Percentiles rank a stretch among this genome's conserved stretches.
Evolutionary conservation across 2,888 invertebrate genomes (phyloP).

Genomic region (Cephus nigrinus): DNA sequence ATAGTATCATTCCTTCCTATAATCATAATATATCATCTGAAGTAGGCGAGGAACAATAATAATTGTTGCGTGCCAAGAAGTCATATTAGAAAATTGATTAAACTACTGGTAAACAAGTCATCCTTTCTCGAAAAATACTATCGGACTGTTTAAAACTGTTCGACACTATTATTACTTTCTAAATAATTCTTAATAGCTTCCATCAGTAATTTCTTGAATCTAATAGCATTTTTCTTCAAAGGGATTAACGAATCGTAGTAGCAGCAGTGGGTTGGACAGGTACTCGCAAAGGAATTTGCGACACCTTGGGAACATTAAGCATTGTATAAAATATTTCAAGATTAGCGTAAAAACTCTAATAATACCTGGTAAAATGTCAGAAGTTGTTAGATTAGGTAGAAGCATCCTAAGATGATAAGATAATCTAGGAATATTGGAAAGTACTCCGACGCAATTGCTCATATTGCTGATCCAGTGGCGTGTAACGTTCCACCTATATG

Average conservation of each 20-base stretch:
- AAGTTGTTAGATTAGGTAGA: conserved; percentile 50
- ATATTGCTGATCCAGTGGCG: conserved; percentile 12
- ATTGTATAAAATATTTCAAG: background rate
- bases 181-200: background rate
- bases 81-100: too few species aligned
- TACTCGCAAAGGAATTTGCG: conserved; percentile 18
- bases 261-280: conserved; percentile 24
- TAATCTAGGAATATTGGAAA: conserved; percentile 53
- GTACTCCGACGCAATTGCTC: conserved; percentile 42
- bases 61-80: background rate
- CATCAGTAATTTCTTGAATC: background rate
- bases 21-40: background rate
- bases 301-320: background rate
- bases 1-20: background rate
- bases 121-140: background rate
- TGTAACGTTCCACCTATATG: background rate
- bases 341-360: conserved; percentile 12
- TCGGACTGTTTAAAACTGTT: background rate
- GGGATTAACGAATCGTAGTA: conserved; percentile 12
- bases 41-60: background rate
- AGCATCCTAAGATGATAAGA: conserved; percentile 44
- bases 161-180: background rate
- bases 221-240: background rate
- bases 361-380: conserved; percentile 52
- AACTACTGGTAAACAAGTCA: background rate